Base-by-base conservation (phyloP, 2,888 invertebrate genomes). In the Hofmannophila pseudospretella region DNA sequence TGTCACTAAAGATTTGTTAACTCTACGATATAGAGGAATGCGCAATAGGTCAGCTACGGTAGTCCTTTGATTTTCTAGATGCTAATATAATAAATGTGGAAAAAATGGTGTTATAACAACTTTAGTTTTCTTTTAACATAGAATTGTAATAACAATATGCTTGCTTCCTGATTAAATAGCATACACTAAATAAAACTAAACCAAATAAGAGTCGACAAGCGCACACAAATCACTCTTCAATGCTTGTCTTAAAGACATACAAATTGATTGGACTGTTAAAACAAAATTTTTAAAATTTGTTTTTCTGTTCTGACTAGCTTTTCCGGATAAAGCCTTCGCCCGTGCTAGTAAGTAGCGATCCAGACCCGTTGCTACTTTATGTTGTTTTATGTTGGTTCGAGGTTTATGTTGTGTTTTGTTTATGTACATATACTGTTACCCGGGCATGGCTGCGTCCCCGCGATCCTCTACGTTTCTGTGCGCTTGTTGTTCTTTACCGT, bases 301-400 rank as follows among this genome's bases (percentile, higher is more conserved):
- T 67, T 82, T 84, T 79, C 82, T 81, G 68, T 82, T 80, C 74
- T 89, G 84, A 91, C 89, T 92, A 96, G 96, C 95, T 96, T 92
- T 96, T 96, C 96, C 95, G 96, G 96, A 96, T 96, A 91, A 96
- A 95, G 93, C 96, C 96, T 89, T 95, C 96, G 90, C 96, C 96
- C 91, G 96, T 96, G 89, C 94, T 96, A 93, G 96, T 96, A 96
- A 96, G 96, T 96, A 96, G 86, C 82, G 75, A 75, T 54, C 61
- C 67, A 68, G 70, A 78, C 66, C 70, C 62, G 60, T 68, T 76
- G 85, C 84, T 85, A 85, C 85, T 77, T 72, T 73, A 74, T 81
- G 63, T 56, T 58, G 46, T 55, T 47, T 56, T 56, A 51, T 59
- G 47, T 56, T 54, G 45, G 51, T 47, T 53, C 57, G 54, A 51